Percentiles rank a stretch among this genome's conserved stretches.
These are phyloP conservation scores for Chitala chitala DNA, from an alignment of 2,113 vertebrate genomes.

Conservation along the genomic window DNA sequence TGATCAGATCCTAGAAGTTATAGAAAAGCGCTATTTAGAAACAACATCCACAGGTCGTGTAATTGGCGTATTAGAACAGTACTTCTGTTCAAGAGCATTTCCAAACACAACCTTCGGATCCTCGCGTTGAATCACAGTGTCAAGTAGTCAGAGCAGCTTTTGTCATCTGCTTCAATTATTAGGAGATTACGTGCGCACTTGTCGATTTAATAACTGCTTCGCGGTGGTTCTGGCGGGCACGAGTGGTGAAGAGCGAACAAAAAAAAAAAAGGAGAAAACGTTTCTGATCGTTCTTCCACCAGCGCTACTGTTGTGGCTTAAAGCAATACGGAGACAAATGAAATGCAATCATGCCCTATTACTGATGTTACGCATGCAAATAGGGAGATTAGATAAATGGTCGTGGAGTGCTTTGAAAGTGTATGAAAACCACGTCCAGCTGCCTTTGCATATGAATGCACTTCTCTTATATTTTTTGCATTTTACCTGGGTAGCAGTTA, in stretches of 20 bases:
- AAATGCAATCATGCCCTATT: background rate
- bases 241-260: background rate
- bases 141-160: slow-evolving; percentile 12
- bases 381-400: slow-evolving; percentile 11
- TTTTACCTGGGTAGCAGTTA: background rate
- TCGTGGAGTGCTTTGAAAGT: background rate
- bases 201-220: slow-evolving; percentile 20
- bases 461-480: background rate
- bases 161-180: slow-evolving; percentile 15
- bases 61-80: slow-evolving; percentile 12
- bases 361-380: slow-evolving; percentile 5
- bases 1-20: background rate
- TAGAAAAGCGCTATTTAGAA: slow-evolving; percentile 8
- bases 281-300: background rate
- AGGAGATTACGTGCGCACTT: slow-evolving; percentile 17
- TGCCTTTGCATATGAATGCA: slow-evolving; percentile 3
- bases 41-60: slow-evolving; percentile 3
- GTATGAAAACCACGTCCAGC: slow-evolving; percentile 5
- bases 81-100: background rate
- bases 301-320: background rate
- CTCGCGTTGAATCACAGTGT: slow-evolving; percentile 16
- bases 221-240: background rate
- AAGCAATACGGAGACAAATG: background rate
- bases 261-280: no score
- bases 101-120: slow-evolving; percentile 3